Base-by-base conservation (phyloP, 1,140 invertebrate genomes). In the Babylonia areolata region DNA sequence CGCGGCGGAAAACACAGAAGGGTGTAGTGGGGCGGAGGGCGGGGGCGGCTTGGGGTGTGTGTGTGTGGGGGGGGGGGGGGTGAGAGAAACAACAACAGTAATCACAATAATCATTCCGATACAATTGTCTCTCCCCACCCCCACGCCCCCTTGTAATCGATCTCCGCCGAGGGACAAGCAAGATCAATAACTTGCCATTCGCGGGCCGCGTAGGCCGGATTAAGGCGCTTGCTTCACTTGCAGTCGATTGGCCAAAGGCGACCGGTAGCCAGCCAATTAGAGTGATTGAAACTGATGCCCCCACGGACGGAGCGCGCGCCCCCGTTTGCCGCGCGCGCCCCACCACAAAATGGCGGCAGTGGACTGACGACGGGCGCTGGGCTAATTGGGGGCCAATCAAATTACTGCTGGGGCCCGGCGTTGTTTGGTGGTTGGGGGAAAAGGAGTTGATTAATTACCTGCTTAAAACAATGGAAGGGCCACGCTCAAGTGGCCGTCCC, bases 361-460 rank as follows among this genome's bases (percentile, higher is more conserved):
- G 23, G 64, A 40, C 37, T 33, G 37, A 46, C 82, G 64, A 84
- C 69, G 35, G 82, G 69, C 82, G 46, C 82, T 20, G 35, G 37
- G 40, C 69, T 84, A 84, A 84, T 84, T 84, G 15, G 69, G 46
- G 82, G 69, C 35, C 82, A 84, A 84, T 84, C 69, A 84, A 84
- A 84, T 84, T 84, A 84, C 28, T 28, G 40, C 58, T 75, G 82
- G 69, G 40, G n/a, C 12, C 82, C 40, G 33, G 17, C 75, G 81
- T 84, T 84, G 58, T 64, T 64, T 64, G 17, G 58, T 64, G 58
- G 58, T 12, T 12, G 15, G 40, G 82, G 69, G 40, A 75, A 46
- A 75, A 84, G 23, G 33, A 84, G 64, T 84, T 84, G 82, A 84
- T 84, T 84, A 84, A 84, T 84, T 73, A 84, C 35, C 82, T 23